These are phyloP conservation scores for Synanceia verrucosa DNA, from an alignment of 2,797 vertebrate genomes.

Conservation along the genomic window DNA sequence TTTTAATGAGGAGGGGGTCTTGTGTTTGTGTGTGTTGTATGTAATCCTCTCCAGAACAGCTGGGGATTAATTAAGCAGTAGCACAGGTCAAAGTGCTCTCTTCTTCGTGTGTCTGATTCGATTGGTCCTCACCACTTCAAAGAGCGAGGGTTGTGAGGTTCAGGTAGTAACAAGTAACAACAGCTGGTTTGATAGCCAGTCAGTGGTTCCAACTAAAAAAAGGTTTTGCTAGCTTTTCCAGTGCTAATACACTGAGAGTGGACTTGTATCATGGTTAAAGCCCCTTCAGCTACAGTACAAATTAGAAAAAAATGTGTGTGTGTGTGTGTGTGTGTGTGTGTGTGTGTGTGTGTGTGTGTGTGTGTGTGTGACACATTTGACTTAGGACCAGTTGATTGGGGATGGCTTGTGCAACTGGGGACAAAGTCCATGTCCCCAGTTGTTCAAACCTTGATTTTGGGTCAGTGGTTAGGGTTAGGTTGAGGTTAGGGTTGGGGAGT, in stretches of 20 bases:
- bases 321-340: conserved; percentile 26
- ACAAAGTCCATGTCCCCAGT: no score
- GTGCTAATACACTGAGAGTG: not conserved
- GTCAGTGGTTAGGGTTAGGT: no score
- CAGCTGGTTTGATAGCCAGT: not conserved
- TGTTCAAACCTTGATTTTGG: no score
- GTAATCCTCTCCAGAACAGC: conserved; percentile 62
- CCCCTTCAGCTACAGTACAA: not conserved
- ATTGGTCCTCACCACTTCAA: not conserved
- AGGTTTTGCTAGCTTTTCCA: not conserved
- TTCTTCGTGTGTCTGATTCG: conserved; percentile 28
- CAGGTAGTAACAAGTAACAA: no score
- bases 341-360: conserved; percentile 35
- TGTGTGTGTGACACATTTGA: conserved; percentile 2
- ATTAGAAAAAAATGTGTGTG: not conserved
- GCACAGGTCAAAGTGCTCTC: conserved; percentile 44
- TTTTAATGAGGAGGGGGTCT: conserved; percentile 29
- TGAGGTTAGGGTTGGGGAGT: no score
- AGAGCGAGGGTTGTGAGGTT: not conserved
- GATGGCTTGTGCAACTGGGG: no score
- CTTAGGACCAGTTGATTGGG: no score
- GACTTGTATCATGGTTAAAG: not conserved
- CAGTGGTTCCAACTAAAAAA: not conserved
- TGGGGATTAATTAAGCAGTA: conserved; percentile 63
- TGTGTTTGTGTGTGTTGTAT: conserved; percentile 35